Evolutionary conservation across 2,888 invertebrate genomes (phyloP), one percentile per base, ranked within the genome.

Genomic region (Phyto melanocephala): DNA sequence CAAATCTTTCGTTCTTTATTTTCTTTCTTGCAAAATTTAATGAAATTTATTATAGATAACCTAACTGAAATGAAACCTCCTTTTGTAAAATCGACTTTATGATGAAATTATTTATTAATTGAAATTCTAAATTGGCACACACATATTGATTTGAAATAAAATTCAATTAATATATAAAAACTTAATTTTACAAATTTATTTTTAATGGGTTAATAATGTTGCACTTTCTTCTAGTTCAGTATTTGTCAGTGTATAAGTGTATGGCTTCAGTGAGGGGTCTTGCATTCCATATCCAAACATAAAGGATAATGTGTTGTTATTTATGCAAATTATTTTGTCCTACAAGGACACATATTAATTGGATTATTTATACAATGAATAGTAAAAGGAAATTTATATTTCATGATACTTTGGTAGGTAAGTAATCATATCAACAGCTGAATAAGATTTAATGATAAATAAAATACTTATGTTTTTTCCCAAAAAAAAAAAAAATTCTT

Each of bases 321-420:
- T 60, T 67, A 71, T 76, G 56, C 24, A 71, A 80, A 65, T 65
- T 56, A 75, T 42, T 58, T 65, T 50, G 15, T 68, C 68, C 50
- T 62, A 24, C 67, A 80, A 74, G 80, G 80, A 74, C 74, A 45
- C 42, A 62, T 62, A 62, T 74, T 68, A 68, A 74, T 68, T 68
- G 54, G 45, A 75, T 74, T 63, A 80, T 62, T 45, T 54, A 22
- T 13, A 45, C 37, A 60, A 40, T 67, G 40, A 52, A 33, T 40
- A 62, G 42, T 24, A 58, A 45, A 65, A 45, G 22, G n/a, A n/a
- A n/a, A n/a, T n/a, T n/a, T n/a, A n/a, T n/a, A n/a, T 71, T 56
- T 37, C 35, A 28, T 65, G n/a, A 20, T 24, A 22, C 28, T 17
- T 28, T 24, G 20, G 11, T 10, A 15, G 47, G 20, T 40, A 28